Evolutionary conservation across 2,888 invertebrate genomes (phyloP), one percentile per base, ranked within the genome.

Genomic region (Syritta pipiens): DNA sequence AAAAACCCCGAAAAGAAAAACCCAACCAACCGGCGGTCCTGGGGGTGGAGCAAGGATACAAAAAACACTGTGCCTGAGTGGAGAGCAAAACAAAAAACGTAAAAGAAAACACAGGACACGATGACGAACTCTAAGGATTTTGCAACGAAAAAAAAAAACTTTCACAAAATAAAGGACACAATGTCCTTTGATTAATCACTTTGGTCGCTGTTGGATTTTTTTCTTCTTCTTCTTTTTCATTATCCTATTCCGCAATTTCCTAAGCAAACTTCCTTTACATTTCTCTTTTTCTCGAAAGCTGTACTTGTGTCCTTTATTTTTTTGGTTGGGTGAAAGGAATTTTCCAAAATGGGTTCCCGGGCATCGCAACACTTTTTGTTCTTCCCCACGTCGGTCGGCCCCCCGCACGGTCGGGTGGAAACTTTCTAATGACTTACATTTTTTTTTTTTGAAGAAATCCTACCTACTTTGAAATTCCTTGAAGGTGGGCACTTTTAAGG

Each of bases 121-220:
- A 69, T 76, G 76, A 76, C 71, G 55, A 67, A 79, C 77, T 72
- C 28, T 51, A 46, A 49, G 26, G 40, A 48, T 72, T 65, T 65
- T 28, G 19, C n/a, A 46, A 26, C 30, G 20, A 35, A 40, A 57
- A 32, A 57, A 63, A 19, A 46, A 72, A 65, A 72, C 20, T 59
- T 72, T 22, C 42, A 40, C 65, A 53, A 79, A 79, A 79, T 79
- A 74, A 79, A 79, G 74, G 74, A 79, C 77, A 79, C 77, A 67
- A 67, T 72, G 77, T 72, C 57, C 67, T 74, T 74, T 79, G 79
- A 79, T 79, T 79, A 79, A 79, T 79, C 79, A 79, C 79, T 79
- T 68, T 74, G 74, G 74, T 74, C 67, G 74, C 67, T 79, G 77
- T 51, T 67, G 71, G 44, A 32, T 30, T 30, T 67, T 79, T 51